Evolutionary conservation across 2,113 vertebrate genomes (phyloP).

Genomic region (Rhodinocichla rosea): DNA sequence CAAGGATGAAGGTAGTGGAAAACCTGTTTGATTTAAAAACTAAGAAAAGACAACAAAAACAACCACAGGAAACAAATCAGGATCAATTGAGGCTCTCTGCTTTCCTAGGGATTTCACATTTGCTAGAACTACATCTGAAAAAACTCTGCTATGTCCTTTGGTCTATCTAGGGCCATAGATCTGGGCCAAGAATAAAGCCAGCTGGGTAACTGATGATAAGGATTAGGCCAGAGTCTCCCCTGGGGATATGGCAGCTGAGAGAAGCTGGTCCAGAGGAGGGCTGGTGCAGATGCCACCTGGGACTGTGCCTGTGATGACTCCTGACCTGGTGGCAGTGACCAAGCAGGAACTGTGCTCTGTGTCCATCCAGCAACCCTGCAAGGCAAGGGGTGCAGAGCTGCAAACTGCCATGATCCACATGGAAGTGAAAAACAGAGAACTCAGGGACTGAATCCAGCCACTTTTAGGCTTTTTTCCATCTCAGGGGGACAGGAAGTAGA

Average conservation of each 20-base stretch:
- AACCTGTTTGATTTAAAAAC: conserved; percentile 21
- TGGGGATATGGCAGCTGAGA: neutral
- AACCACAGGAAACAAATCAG: neutral
- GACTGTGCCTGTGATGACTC: neutral
- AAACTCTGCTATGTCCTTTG: neutral
- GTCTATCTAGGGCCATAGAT: neutral
- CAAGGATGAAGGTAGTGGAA: neutral
- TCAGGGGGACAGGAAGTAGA: neutral
- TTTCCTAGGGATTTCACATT: neutral
- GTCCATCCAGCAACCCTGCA: neutral
- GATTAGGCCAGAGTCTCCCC: neutral
- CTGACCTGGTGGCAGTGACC: neutral
- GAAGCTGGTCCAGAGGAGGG: neutral
- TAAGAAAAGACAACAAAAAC: conserved; percentile 10
- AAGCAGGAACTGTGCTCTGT: neutral
- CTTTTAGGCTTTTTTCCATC: no score
- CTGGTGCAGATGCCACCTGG: neutral
- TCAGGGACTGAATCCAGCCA: rapidly evolving
- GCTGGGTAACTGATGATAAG: neutral
- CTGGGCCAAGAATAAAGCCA: neutral
- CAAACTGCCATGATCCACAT: rapidly evolving
- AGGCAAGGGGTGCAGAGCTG: neutral
- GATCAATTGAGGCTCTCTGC: neutral
- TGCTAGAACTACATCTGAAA: neutral
- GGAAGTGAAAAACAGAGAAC: neutral